Conservation (phyloP, 2,888 invertebrate species). For the Andrena minutula region DNA sequence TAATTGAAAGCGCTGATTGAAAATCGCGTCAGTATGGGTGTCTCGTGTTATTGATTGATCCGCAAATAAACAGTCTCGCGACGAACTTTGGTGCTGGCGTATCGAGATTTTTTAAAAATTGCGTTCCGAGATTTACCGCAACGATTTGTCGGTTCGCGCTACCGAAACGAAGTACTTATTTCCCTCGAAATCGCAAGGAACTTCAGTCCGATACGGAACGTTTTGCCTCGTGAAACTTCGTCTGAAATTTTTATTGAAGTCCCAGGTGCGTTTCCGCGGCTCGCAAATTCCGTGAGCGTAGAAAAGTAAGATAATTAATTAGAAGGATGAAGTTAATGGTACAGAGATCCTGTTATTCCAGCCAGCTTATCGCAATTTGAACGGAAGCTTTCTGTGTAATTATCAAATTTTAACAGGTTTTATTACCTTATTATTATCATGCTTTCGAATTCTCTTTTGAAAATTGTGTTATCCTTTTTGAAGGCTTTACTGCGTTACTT, state of each 20-base stretch:
- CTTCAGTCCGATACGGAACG: neutral
- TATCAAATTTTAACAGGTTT: neutral
- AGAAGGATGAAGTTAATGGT: neutral
- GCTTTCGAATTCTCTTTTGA: neutral
- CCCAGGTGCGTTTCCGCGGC: neutral
- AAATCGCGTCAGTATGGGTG: constrained; percentile 29
- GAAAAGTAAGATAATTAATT: constrained; percentile 30
- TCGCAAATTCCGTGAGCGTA: neutral
- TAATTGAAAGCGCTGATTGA: constrained; percentile 62
- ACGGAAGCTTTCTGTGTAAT: constrained; percentile 14
- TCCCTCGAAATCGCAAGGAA: neutral
- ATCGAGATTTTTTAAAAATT: neutral
- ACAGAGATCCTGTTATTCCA: neutral
- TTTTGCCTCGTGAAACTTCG: neutral
- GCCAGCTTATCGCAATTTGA: constrained; percentile 10
- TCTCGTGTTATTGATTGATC: constrained; percentile 9
- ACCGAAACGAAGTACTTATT: neutral
- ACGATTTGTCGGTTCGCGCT: neutral
- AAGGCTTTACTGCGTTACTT: neutral
- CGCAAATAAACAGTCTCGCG: constrained; percentile 7
- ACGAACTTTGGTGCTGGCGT: neutral
- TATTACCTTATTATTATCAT: neutral
- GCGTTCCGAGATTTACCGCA: neutral
- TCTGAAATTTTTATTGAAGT: neutral
- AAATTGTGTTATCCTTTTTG: neutral